Percentiles rank a stretch among this genome's conserved stretches.
Conservation (phyloP, 2,113 vertebrate species). For the Tachysurus vachellii region DNA sequence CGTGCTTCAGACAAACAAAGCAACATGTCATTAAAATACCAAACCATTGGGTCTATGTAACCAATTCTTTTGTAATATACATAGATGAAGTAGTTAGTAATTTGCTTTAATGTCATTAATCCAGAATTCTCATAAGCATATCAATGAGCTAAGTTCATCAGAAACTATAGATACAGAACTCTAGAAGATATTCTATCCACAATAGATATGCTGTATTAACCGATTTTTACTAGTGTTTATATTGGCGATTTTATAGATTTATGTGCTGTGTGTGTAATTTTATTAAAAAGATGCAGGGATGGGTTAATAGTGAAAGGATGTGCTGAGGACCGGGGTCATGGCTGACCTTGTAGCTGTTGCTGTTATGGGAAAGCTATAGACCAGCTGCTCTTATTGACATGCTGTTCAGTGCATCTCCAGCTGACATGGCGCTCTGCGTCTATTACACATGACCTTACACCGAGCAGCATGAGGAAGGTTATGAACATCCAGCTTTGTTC, state of each 20-base stretch:
- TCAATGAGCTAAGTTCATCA: background rate
- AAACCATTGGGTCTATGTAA: background rate
- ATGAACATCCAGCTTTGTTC: constrained; percentile 40
- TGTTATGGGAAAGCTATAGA: constrained; percentile 8
- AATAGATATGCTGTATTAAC: background rate
- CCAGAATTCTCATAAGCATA: background rate
- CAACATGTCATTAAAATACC: background rate
- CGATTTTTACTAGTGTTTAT: too few species aligned
- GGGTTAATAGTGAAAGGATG: background rate
- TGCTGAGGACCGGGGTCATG: background rate
- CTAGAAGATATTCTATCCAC: background rate
- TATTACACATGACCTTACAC: constrained; percentile 45
- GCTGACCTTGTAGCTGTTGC: constrained; percentile 27
- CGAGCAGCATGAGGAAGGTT: constrained; percentile 17
- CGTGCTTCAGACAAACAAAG: background rate
- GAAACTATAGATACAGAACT: background rate
- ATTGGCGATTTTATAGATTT: background rate
- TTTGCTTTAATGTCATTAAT: background rate
- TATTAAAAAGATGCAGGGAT: background rate
- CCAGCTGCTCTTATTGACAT: constrained; percentile 24
- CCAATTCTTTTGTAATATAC: background rate
- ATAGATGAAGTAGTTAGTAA: background rate
- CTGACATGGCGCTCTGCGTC: constrained; percentile 33
- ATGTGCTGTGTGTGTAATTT: background rate
- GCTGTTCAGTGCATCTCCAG: constrained; percentile 42